These are phyloP conservation scores for Charaxes varanes DNA, from an alignment of 1,140 invertebrate species.

Conservation along the genomic window DNA sequence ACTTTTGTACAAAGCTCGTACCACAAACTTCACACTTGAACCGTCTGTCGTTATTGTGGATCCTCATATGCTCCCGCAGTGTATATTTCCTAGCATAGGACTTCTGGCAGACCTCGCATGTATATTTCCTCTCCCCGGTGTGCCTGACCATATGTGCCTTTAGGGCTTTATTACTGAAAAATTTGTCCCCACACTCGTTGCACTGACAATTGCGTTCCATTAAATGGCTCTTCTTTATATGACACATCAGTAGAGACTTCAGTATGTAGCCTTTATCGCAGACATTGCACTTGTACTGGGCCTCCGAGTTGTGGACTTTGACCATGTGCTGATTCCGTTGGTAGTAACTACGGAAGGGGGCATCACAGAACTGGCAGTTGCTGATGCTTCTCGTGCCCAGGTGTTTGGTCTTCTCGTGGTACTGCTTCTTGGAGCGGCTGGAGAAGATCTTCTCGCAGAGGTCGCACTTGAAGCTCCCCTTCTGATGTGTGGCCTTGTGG, in stretches of 20 bases:
- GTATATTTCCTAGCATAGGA: conserved; percentile 75
- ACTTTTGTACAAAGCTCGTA: conserved; percentile 56
- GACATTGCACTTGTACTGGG: conserved; percentile 58
- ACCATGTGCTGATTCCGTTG: conserved; percentile 56
- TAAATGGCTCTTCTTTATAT: conserved; percentile 57
- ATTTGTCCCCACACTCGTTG: conserved; percentile 62
- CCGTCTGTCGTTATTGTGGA: conserved; percentile 70
- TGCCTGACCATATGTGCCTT: conserved; percentile 73
- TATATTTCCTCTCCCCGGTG: conserved; percentile 83
- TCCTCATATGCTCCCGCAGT: conserved; percentile 72
- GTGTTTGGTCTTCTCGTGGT: conserved; percentile 53
- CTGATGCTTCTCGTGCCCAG: conserved; percentile 43
- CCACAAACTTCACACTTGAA: conserved; percentile 59
- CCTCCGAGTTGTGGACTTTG: conserved; percentile 51
- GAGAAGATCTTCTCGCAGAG: conserved; percentile 52
- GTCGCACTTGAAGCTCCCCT: conserved; percentile 57
- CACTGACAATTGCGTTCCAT: conserved; percentile 64
- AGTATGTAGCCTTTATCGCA: conserved; percentile 48
- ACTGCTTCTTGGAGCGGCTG: conserved; percentile 42
- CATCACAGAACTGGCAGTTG: conserved; percentile 51
- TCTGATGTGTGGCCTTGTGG: conserved; percentile 39
- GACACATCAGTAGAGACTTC: conserved; percentile 47
- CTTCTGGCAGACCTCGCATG: conserved; percentile 78
- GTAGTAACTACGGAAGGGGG: conserved; percentile 49
- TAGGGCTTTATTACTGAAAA: conserved; percentile 73